Conservation (phyloP, 2,797 vertebrate genomes). For the Labroides dimidiatus region DNA sequence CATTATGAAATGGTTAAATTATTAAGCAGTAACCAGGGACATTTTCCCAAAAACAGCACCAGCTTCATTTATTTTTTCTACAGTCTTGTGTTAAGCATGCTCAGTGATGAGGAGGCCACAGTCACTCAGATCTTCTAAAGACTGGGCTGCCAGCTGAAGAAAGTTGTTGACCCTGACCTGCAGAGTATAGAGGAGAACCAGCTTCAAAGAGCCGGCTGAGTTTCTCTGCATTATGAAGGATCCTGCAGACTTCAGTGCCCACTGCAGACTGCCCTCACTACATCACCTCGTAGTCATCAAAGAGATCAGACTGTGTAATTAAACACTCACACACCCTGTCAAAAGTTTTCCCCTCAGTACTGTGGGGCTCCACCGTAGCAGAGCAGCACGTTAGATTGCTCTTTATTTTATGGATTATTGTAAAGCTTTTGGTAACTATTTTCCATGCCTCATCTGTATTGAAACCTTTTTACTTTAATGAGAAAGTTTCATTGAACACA, state of each 20-base stretch:
- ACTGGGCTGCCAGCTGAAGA: background rate
- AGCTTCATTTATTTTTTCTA: too few species aligned
- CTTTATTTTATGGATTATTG: background rate
- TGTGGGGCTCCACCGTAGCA: background rate
- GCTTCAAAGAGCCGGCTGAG: slow-evolving; percentile 2
- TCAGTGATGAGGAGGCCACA: background rate
- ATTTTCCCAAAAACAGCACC: too few species aligned
- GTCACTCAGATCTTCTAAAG: background rate
- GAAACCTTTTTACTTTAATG: too few species aligned
- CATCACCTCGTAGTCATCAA: slow-evolving; percentile 4
- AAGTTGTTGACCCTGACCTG: slow-evolving; percentile 10
- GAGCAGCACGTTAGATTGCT: background rate
- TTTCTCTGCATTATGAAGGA: background rate
- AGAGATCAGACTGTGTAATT: background rate
- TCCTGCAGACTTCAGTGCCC: background rate
- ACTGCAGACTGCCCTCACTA: slow-evolving; percentile 4
- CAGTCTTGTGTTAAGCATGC: too few species aligned
- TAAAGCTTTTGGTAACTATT: too few species aligned
- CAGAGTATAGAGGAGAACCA: slow-evolving; percentile 1
- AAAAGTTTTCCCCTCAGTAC: background rate
- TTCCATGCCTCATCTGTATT: too few species aligned
- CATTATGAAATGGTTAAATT: too few species aligned
- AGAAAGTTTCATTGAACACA: background rate
- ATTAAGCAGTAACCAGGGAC: too few species aligned
- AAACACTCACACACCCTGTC: slow-evolving; percentile 8